Conservation (phyloP, 2,888 invertebrate genomes). For the Catocala nupta region DNA sequence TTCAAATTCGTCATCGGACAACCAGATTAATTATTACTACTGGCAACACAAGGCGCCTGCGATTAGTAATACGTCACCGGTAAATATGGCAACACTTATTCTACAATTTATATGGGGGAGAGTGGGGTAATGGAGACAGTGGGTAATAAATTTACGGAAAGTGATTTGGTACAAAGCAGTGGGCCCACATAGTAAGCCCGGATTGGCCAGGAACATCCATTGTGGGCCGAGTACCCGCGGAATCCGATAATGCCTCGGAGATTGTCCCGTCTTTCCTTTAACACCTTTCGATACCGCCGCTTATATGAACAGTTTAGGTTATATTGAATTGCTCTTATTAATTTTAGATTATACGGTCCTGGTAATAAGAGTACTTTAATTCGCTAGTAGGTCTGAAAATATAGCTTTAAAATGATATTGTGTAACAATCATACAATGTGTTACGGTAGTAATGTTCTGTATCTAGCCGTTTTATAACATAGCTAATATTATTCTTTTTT, state of each 20-base stretch:
- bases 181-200: slow-evolving; percentile 80
- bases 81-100: slow-evolving; percentile 87
- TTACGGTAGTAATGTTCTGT: no score
- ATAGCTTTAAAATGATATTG: no score
- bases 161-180: slow-evolving; percentile 87
- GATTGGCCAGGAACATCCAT: slow-evolving; percentile 82
- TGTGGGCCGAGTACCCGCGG: slow-evolving; percentile 78
- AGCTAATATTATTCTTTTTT: no score
- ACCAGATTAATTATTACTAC: slow-evolving; percentile 83
- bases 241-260: slow-evolving; percentile 86
- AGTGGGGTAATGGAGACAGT: slow-evolving; percentile 79
- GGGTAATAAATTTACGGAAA: slow-evolving; percentile 83
- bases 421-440: no score
- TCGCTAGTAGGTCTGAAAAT: no score
- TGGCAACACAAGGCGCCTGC: slow-evolving; percentile 79
- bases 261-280: slow-evolving; percentile 84
- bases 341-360: slow-evolving; percentile 36
- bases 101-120: slow-evolving; percentile 82
- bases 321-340: slow-evolving; percentile 61
- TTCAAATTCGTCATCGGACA: slow-evolving; percentile 80
- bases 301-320: slow-evolving; percentile 60
- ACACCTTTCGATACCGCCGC: slow-evolving; percentile 75
- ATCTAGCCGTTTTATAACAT: no score
- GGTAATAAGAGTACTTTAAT: slow-evolving; percentile 12
- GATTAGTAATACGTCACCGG: slow-evolving; percentile 85